These are phyloP conservation scores for Takifugu rubripes DNA, from an alignment of 2,797 vertebrate species.

Conservation along the genomic window DNA sequence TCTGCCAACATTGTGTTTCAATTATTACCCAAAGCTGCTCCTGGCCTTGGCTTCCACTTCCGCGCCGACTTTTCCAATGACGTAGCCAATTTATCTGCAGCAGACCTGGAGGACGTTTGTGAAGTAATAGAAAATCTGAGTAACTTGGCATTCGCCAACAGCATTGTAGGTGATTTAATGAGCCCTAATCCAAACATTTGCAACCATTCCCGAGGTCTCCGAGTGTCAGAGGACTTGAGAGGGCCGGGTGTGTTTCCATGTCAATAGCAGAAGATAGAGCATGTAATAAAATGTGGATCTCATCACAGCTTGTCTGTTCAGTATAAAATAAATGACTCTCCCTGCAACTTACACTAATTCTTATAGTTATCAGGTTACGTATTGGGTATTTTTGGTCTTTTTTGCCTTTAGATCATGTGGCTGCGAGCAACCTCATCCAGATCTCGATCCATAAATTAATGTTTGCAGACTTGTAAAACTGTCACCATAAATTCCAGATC, in stretches of 20 bases:
- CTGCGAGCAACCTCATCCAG: too few species aligned
- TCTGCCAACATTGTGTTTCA: constrained; percentile 55
- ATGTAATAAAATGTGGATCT: too few species aligned
- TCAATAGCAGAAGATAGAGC: background rate
- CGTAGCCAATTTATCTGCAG: constrained; percentile 41
- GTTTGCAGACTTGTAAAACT: too few species aligned
- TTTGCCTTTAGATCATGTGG: too few species aligned
- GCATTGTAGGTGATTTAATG: constrained; percentile 42
- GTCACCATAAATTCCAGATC: too few species aligned
- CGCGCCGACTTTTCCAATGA: constrained; percentile 52
- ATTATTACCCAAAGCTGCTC: constrained; percentile 42
- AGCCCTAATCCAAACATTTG: constrained; percentile 19
- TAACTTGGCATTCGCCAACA: constrained; percentile 35
- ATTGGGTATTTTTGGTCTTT: too few species aligned
- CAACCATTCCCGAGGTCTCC: constrained; percentile 22
- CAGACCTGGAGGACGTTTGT: constrained; percentile 46
- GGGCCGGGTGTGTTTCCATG: background rate
- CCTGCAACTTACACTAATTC: too few species aligned
- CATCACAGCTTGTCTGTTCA: too few species aligned
- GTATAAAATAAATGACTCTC: too few species aligned
- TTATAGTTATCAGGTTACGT: too few species aligned
- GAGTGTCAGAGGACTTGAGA: constrained; percentile 28
- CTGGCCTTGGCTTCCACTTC: constrained; percentile 28
- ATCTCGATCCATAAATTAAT: too few species aligned
- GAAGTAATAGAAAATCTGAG: constrained; percentile 60